A percentile compares a stretch with the other conserved stretches of the same genome.
Evolutionary conservation across 1,140 invertebrate species (phyloP).

Genomic region (Bombyx mandarina): DNA sequence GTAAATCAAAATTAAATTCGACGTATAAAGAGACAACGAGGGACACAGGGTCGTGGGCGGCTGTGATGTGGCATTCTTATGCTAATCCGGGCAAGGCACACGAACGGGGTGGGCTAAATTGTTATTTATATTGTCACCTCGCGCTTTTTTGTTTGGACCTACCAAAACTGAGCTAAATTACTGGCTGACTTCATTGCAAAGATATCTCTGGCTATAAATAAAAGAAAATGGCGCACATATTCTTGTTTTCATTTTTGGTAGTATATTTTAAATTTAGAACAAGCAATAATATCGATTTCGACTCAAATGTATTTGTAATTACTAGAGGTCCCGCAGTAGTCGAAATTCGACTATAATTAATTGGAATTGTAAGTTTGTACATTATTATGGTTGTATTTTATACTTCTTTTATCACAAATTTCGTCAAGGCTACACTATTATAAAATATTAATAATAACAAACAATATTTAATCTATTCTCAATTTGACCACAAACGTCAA

Average conservation of each 20-base stretch:
- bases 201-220: constrained; percentile 6
- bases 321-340: too few relatives aligned
- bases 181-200: constrained; percentile 34
- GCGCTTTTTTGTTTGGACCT: constrained; percentile 54
- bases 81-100: constrained; percentile 64
- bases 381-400: too few relatives aligned
- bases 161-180: constrained; percentile 49
- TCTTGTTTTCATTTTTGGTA: not conserved
- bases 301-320: too few relatives aligned
- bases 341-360: too few relatives aligned
- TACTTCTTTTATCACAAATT: too few relatives aligned
- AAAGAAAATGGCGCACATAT: not conserved
- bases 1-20: constrained; percentile 70
- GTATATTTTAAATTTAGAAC: not conserved
- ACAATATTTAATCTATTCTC: too few relatives aligned
- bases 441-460: too few relatives aligned
- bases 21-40: constrained; percentile 64
- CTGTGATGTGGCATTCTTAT: constrained; percentile 65
- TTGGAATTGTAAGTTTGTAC: too few relatives aligned
- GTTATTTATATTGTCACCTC: constrained; percentile 70
- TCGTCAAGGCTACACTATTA: too few relatives aligned
- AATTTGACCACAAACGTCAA: too few relatives aligned
- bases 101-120: constrained; percentile 69
- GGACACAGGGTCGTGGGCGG: constrained; percentile 51
- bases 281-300: not conserved